Evolutionary conservation across 30 jellyfish, hydroid and myxozoan species (phyloP), one percentile per base, ranked within the genome.

Genomic region (Clytia hemisphaerica): DNA sequence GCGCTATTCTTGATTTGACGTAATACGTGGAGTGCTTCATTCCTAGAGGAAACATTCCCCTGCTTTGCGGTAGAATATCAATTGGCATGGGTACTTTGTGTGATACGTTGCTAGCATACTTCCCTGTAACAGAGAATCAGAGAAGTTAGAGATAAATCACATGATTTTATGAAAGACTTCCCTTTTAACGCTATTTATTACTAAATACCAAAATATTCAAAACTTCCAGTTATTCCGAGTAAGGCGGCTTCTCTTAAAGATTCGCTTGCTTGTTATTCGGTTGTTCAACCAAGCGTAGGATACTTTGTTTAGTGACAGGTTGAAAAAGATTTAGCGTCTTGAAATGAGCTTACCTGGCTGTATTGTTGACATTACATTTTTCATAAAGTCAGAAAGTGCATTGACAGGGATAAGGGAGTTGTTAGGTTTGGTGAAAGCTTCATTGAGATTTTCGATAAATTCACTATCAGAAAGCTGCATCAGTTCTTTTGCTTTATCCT

Each of bases 11-110:
- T 64, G 76, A 36, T 75, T 75, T 88, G 2, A 80, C 94, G 48
- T 88, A 88, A 58, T 75, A 77, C 24, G 83, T 51, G n/a, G 94
- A 80, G 62, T 88, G 97, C 6, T 88, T 92, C 35, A 88, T 79
- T n/a, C 89, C 94, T 44, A 76, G 60, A 14, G 97, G 97, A 64
- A 82, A 79, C 58, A 70, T 46, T 1, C 80, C 93, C 16, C 97
- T 78, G 48, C 94, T 79, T n/a, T 50, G 53, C n/a, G 57, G 66
- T 49, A 29, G 65, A 27, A 72, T 6, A 16, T 36, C 28, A 22
- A 19, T 25, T 27, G 45, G 26, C 18, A 35, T 4, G 9, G 79
- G 79, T 9, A 72, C 72, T 7, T 36, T 37, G 25, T 24, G 4
- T n/a, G 22, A 28, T 19, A 4, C 15, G 9, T 28, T 6, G 9